phyloP scores from a whole-genome alignment of 64 coral and sea anemone genomes.

The Stichodactyla mertensii region DNA sequence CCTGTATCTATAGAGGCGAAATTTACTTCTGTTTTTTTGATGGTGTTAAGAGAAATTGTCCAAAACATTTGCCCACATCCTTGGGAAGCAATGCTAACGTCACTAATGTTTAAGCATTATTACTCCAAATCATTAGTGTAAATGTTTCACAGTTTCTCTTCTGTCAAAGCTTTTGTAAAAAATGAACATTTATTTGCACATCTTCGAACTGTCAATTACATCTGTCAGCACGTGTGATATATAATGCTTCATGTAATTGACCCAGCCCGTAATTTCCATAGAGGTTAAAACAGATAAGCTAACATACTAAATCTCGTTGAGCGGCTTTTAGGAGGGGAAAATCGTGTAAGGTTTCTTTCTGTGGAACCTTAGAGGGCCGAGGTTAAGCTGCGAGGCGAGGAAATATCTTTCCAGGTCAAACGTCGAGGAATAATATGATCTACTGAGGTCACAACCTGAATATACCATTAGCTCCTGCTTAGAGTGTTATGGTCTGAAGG shows the following conservation, averaged over 20 bases:
- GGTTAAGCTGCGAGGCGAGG: not conserved
- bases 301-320: not conserved
- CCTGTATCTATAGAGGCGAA: not conserved
- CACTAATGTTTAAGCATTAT: not conserved
- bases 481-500: not conserved
- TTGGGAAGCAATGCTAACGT: not conserved
- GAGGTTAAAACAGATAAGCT: not conserved
- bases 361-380: not conserved
- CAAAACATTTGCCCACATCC: not conserved
- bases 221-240: not conserved
- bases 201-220: not conserved
- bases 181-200: not conserved
- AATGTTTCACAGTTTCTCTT: not conserved
- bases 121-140: not conserved
- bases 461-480: not conserved
- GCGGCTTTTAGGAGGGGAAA: no score
- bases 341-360: no score
- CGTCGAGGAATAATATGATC: not conserved
- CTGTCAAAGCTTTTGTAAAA: slow-evolving; percentile 4
- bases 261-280: not conserved
- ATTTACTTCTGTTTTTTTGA: not conserved
- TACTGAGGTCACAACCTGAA: not conserved
- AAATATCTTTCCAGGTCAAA: not conserved
- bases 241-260: slow-evolving; percentile 5
- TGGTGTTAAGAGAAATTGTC: not conserved